phyloP scores from a whole-genome alignment of 2,797 vertebrate genomes.

The Tragopan temminckii region DNA sequence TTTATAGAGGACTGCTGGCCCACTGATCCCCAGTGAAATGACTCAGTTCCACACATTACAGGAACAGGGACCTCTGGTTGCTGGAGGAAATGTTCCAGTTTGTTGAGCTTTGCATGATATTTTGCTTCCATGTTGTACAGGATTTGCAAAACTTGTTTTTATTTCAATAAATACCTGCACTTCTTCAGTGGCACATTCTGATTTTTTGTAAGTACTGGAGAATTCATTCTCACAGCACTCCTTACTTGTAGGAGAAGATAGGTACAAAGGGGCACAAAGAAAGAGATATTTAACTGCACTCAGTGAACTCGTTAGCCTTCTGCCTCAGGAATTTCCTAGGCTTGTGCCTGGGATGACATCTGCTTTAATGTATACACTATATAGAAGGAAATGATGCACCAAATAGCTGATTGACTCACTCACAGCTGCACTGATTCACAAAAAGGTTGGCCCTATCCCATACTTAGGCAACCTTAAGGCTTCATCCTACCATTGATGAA shows the following conservation, averaged over 20 bases:
- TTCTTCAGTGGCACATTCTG: not conserved
- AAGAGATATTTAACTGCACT: not conserved
- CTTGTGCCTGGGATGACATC: not conserved
- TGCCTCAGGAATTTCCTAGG: not conserved
- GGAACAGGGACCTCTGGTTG: not conserved
- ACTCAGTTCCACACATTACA: not conserved
- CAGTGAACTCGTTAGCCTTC: not conserved
- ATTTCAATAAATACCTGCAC: not conserved
- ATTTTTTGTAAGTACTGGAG: not conserved
- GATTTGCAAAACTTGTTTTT: not conserved
- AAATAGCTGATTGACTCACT: not conserved
- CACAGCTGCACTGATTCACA: not conserved
- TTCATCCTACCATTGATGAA: not conserved
- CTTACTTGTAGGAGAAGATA: not conserved
- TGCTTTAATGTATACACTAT: not conserved
- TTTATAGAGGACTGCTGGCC: not conserved
- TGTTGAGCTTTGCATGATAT: not conserved
- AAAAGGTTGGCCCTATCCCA: not conserved
- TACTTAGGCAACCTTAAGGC: not conserved
- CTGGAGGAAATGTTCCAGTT: not conserved
- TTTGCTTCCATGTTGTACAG: not conserved
- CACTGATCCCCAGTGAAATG: not conserved
- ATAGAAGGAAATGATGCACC: not conserved
- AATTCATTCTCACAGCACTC: not conserved
- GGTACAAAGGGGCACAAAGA: not conserved